Evolutionary conservation across 1,140 invertebrate species (phyloP), one percentile per base, ranked within the genome.

Genomic region (Macrocentrus cingulum): DNA sequence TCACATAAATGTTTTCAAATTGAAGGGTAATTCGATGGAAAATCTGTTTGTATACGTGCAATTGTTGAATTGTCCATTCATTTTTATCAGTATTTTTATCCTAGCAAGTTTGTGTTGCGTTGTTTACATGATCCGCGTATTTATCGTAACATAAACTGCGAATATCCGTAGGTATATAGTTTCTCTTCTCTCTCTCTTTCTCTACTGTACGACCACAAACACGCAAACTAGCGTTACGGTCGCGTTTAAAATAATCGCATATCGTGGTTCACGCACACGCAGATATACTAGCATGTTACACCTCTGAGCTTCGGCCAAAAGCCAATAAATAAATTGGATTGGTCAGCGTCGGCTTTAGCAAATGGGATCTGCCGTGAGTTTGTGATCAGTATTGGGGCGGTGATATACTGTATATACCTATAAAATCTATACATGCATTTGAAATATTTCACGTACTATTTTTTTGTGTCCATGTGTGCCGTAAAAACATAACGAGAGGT

Each of bases 281-380:
- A 34, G 37, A 13, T 34, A 48, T 56, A 25, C 8, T 16, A 37
- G 18, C 29, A 51, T 20, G 42, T 53, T 53, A 60, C 63, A 62
- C 46, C 45, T 49, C 37, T 51, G 34, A 56, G 60, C 18, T 61
- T 62, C 64, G 64, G 65, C 64, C 64, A 56, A 76, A 76, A 79
- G 76, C 75, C 74, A 78, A 79, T 79, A 76, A 78, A 79, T 76
- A 77, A 78, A 78, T 79, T 79, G 76, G 77, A 77, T 78, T 75
- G 69, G 71, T 68, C 68, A 70, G 71, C 74, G 76, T 75, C 73
- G 66, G 39, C 69, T 53, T 66, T 60, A 67, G 74, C 76, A 77
- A 79, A 79, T 77, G 70, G 74, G 74, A 78, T 79, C 73, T 75
- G 65, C 67, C 9, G 25, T 9, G 69, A 76, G 75, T 76, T 63